Base-by-base conservation (phyloP, 2,113 vertebrate genomes). In the Psittacus erithacus region DNA sequence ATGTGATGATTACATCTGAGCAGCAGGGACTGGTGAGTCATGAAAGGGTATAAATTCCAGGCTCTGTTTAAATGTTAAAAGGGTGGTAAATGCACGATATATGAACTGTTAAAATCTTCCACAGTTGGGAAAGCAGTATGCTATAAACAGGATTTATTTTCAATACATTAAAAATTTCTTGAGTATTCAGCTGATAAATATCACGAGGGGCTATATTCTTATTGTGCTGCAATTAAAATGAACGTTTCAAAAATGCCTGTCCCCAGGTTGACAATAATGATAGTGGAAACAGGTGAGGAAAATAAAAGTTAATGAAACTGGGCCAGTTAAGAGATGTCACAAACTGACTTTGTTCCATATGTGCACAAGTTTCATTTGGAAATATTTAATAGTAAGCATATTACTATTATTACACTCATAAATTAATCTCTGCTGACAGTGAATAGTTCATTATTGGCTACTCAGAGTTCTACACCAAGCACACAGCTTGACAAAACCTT, bases 241-340 rank as follows among this genome's bases (percentile, higher is more conserved):
- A 91, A 85, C 84, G 77, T 41, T 92, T 84, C 77, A 87, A 88
- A 93, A 89, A 41, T 70, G 38, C 49, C 52, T 94, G 41, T 69
- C 80, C 70, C 52, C 12, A 64, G 74, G 63, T 77, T 95, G 93
- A 79, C 25, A 75, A 62, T 77, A 91, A 91, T 86, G 76, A 47
- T 47, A 76, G 59, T 59, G 44, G 68, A 93, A 90, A 88, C 52
- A 88, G 74, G 80, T 90, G 82, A 95, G 80, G 67, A 91, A 92
- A 95, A 90, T 93, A 94, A 94, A 90, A 95, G 64, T 90, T 92
- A 95, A 97, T 93, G 78, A 81, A 95, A 96, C 88, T 49, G 93
- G 90, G 81, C 84, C 31, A 78, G 76, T 74, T 89, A 91, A 84
- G 50, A 92, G 77, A 75, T 73, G 60, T 92, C 85, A 90, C 86